These are phyloP conservation scores for Strix uralensis DNA, from an alignment of 2,113 vertebrate species.

Conservation along the genomic window DNA sequence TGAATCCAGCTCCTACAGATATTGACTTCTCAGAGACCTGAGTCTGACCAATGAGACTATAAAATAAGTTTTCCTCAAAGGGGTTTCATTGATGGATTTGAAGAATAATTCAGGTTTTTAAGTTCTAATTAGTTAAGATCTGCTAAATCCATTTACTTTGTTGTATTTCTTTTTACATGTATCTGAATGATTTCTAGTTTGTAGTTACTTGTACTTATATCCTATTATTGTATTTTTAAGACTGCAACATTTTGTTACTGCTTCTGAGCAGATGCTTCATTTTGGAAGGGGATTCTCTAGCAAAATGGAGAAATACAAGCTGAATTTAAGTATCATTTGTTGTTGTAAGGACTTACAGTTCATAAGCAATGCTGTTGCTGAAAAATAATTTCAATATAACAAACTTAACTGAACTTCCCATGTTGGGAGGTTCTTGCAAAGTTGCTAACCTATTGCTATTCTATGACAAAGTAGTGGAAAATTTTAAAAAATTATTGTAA, in stretches of 20 bases:
- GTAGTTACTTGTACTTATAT: not conserved
- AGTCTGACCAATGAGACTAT: not conserved
- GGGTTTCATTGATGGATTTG: not conserved
- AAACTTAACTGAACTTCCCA: not conserved
- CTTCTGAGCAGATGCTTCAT: not conserved
- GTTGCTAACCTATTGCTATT: not conserved
- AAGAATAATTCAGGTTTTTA: not conserved
- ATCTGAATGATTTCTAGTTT: not conserved
- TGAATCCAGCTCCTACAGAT: not conserved
- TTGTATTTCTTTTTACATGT: not conserved
- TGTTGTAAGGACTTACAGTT: not conserved
- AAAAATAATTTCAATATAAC: not conserved
- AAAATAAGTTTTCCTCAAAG: not conserved
- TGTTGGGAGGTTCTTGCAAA: not conserved
- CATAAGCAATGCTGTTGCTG: not conserved
- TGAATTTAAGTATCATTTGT: not conserved
- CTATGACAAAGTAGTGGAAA: not conserved
- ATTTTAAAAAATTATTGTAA: not conserved
- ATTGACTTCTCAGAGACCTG: not conserved
- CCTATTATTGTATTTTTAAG: not conserved
- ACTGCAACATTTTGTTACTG: not conserved
- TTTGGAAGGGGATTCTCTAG: not conserved
- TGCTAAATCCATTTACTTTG: not conserved
- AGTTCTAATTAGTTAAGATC: not conserved
- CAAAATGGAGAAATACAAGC: not conserved